Evolutionary conservation across 2,888 invertebrate genomes (phyloP), one percentile per base, ranked within the genome.

Genomic region (Phalera bucephala): DNA sequence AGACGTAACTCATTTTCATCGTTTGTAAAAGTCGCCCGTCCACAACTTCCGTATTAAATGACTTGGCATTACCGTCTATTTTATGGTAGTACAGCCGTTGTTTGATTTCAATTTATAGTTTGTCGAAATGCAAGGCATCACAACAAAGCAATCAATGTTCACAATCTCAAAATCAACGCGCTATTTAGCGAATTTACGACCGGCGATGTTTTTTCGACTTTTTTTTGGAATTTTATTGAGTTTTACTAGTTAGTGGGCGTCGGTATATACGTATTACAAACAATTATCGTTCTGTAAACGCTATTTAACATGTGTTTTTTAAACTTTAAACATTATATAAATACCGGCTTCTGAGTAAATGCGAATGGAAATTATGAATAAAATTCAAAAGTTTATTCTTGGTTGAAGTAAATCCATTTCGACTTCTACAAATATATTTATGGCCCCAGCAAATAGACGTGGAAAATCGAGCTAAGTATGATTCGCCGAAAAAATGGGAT

Each of bases 101-200:
- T 49, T 48, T 48, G 45, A 47, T 52, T 45, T 40, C 45, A 45
- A 52, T 60, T 57, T 53, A 53, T 51, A 22, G 22, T 31, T 39
- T 4, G 28, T 28, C 19, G 3, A 27, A 17, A 12, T 32, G 25
- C 23, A 9, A 27, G 9, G 3, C 19, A 10, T 28, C 17, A 10
- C 15, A 23, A 32, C 37, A 37, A 32, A 28, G 17, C 27, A 19
- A 11, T 23, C n/a, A 7, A 37, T 28, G 23, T 32, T 31, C 31
- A 31, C n/a, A 13, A 14, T 11, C 23, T 9, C 1, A 13, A 31
- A 21, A 14, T 22, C n/a, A 21, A 21, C 21, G n/a, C 21, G n/a
- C 21, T 9, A n/a, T 21, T 21, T 9, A 21, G 3, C 2, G 2
- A n/a, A 1, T 21, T 21, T 21, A 21, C 9, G 21, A 21, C 9